Base-by-base conservation (phyloP, 2,888 invertebrate genomes). In the Cylloceria caligata region DNA sequence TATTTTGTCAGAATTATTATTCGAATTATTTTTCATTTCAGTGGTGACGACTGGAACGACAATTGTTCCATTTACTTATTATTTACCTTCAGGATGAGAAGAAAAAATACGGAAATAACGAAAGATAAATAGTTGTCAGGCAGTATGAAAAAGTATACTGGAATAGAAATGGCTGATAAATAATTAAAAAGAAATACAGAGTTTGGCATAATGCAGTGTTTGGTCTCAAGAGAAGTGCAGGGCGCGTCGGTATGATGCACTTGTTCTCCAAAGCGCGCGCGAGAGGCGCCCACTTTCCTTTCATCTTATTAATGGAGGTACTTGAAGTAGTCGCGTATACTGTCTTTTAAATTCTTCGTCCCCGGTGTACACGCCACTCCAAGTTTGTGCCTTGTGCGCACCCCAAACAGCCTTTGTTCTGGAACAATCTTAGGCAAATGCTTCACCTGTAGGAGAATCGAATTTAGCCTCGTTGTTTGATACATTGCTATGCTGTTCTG, bases 241-340 rank as follows among this genome's bases (percentile, higher is more conserved):
- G n/a, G 24, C 65, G 57, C 80, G 75, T 45, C 76, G 52, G 75
- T 75, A 84, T 52, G 76, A 81, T 83, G 81, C 79, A 84, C 80
- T 76, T 65, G 69, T 79, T 64, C 77, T 71, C 62, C n/a, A 24
- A 69, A 34, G 34, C 16, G 13, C 9, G 57, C 7, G 19, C 34
- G 34, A 72, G 72, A 75, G 68, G 57, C 42, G 77, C 68, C 68
- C 19, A 19, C 75, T 73, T 79, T 80, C 67, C 83, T 85, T 83
- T 83, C 84, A 83, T 85, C 83, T 80, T 82, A 85, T 83, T 85
- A 85, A 85, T 85, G 81, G 83, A 68, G 80, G 77, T 65, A 83
- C 85, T 83, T 82, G 81, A 74, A 52, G 65, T 73, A 57, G 47
- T 64, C 69, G 76, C 69, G 73, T 69, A 27, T 62, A 72, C 60